A percentile compares a stretch with the other conserved stretches of the same genome.
phyloP scores from a whole-genome alignment of 2,888 invertebrate species.

The Cactoblastis cactorum region DNA sequence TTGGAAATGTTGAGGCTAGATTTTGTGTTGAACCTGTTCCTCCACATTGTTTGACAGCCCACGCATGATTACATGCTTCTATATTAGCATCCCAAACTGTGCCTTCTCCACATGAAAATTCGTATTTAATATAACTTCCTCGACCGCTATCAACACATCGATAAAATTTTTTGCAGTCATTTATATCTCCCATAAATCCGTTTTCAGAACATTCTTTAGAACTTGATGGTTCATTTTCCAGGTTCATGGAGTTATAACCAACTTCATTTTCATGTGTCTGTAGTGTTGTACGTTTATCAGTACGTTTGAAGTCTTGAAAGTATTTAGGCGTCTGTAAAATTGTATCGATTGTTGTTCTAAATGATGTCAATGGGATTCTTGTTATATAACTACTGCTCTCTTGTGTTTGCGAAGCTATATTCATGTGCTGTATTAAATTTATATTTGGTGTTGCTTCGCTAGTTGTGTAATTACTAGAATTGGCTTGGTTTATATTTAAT shows the following conservation, averaged over 20 bases:
- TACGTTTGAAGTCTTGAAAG: constrained; percentile 31
- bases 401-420: constrained; percentile 34
- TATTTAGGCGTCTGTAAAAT: neutral
- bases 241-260: neutral
- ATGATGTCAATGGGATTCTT: constrained; percentile 46
- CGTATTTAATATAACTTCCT: constrained; percentile 69
- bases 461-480: neutral
- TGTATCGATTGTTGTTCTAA: constrained; percentile 19
- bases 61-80: constrained; percentile 79
- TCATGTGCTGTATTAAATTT: constrained; percentile 44
- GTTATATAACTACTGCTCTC: constrained; percentile 35
- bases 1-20: neutral
- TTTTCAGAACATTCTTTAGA: constrained; percentile 42
- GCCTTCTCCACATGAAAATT: constrained; percentile 79
- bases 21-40: neutral
- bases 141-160: constrained; percentile 80
- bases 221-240: neutral
- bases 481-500: neutral
- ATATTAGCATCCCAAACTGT: constrained; percentile 80
- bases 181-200: constrained; percentile 79
- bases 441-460: constrained; percentile 19
- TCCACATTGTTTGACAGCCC: constrained; percentile 40
- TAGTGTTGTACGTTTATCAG: constrained; percentile 17
- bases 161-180: constrained; percentile 83
- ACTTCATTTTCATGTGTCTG: neutral